Conservation (phyloP, 1,140 invertebrate species). For the Diorhabda sublineata region DNA sequence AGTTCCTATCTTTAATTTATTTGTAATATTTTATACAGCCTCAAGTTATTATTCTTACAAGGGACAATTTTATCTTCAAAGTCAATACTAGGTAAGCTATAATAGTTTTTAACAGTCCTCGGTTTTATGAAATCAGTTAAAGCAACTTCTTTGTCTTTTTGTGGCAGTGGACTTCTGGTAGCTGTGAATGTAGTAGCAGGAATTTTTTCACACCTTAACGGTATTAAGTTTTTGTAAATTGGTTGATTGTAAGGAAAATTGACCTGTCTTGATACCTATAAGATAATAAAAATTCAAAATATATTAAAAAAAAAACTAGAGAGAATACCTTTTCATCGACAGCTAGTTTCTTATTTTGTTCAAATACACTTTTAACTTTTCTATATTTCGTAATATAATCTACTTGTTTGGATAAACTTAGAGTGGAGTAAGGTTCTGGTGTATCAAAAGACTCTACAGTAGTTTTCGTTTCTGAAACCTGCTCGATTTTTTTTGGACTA, state of each 20-base stretch:
- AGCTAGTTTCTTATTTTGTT: conserved; percentile 24
- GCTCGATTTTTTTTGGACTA: conserved; percentile 7
- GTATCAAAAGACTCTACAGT: conserved; percentile 22
- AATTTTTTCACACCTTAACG: conserved; percentile 25
- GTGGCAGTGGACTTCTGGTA: conserved; percentile 24
- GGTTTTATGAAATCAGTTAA: conserved; percentile 31
- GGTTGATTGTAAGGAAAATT: conserved; percentile 37
- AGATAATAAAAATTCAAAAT: conserved; percentile 15
- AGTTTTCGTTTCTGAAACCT: not conserved
- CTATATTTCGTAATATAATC: conserved; percentile 29
- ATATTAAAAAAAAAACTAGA: conserved; percentile 7
- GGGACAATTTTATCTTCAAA: conserved; percentile 16
- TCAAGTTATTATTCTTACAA: conserved; percentile 27
- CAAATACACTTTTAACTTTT: conserved; percentile 26
- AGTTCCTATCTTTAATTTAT: conserved; percentile 17
- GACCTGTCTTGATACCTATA: conserved; percentile 35
- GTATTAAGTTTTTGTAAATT: conserved; percentile 39
- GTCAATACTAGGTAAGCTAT: conserved; percentile 22
- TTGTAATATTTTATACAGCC: conserved; percentile 33
- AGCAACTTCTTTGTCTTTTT: conserved; percentile 38
- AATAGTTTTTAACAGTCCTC: conserved; percentile 23
- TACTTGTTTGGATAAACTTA: conserved; percentile 31
- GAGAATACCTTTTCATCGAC: conserved; percentile 36
- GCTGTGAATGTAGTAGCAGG: conserved; percentile 21
- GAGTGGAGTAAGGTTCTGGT: conserved; percentile 30